These are phyloP conservation scores for Gambusia holbrooki DNA, from an alignment of 2,113 vertebrate species.

Conservation along the genomic window DNA sequence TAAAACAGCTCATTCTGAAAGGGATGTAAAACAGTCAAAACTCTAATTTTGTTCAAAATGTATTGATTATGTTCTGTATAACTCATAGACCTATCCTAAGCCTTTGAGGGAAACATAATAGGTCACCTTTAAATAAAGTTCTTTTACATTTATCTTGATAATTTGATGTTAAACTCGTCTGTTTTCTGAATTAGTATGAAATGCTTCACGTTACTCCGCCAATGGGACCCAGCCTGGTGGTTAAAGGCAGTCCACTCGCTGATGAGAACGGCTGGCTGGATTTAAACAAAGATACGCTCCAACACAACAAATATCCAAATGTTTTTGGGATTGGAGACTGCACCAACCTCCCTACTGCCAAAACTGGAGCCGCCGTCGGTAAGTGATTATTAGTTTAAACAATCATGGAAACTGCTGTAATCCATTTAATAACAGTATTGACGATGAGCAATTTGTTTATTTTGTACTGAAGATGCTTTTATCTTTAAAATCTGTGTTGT, in stretches of 20 bases:
- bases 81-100: too few species aligned
- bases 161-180: background rate
- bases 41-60: too few species aligned
- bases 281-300: constrained; percentile 88
- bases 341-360: constrained; percentile 92
- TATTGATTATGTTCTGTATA: too few species aligned
- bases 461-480: background rate
- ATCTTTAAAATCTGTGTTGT: constrained; percentile 7
- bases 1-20: too few species aligned
- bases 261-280: constrained; percentile 90
- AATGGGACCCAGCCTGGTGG: constrained; percentile 88
- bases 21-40: too few species aligned
- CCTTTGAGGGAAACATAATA: too few species aligned
- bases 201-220: constrained; percentile 98
- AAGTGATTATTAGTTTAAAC: constrained; percentile 37
- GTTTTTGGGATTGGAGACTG: constrained; percentile 98
- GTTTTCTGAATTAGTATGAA: constrained; percentile 84
- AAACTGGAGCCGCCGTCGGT: constrained; percentile 93
- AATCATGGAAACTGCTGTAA: constrained; percentile 4
- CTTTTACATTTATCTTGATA: background rate
- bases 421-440: background rate
- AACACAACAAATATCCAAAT: constrained; percentile 90
- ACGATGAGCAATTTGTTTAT: background rate
- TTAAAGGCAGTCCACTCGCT: constrained; percentile 83
- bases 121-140: background rate